Evolutionary conservation across 2,888 invertebrate genomes (phyloP).

Genomic region (Conus canariensis): DNA sequence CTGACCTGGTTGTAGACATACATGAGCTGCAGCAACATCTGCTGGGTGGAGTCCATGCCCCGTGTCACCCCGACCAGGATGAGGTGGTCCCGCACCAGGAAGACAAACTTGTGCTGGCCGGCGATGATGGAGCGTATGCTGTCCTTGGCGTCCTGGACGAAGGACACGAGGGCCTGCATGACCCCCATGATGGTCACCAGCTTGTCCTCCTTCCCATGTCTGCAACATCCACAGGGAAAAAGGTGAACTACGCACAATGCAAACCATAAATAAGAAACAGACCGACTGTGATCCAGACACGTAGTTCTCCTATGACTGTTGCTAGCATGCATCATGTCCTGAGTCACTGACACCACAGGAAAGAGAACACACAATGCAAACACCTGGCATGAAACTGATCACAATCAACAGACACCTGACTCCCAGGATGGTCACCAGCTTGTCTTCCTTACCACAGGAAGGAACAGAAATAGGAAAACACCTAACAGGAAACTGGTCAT

Average conservation of each 20-base stretch:
- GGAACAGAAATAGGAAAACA: slow-evolving; percentile 81
- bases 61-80: slow-evolving; percentile 89
- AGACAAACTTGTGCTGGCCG: slow-evolving; percentile 92
- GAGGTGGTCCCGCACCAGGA: slow-evolving; percentile 92
- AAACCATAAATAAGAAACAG: background rate
- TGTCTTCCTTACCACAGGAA: slow-evolving; percentile 91
- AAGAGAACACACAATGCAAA: background rate
- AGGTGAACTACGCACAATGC: background rate
- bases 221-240: slow-evolving; percentile 76
- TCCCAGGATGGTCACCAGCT: slow-evolving; percentile 94
- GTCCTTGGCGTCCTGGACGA: slow-evolving; percentile 73
- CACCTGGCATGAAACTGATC: slow-evolving; percentile 77
- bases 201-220: slow-evolving; percentile 95
- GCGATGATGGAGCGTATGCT: slow-evolving; percentile 87
- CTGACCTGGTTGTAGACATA: slow-evolving; percentile 86
- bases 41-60: slow-evolving; percentile 89
- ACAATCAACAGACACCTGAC: slow-evolving; percentile 85
- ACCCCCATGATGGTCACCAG: slow-evolving; percentile 96
- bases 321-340: background rate
- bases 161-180: slow-evolving; percentile 84
- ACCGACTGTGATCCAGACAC: background rate
- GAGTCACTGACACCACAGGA: too few species aligned
- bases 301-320: too few species aligned
- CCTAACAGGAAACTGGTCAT: slow-evolving; percentile 29
- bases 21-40: slow-evolving; percentile 91